Base-by-base conservation (phyloP, 2,888 invertebrate genomes). In the Noctua janthina region DNA sequence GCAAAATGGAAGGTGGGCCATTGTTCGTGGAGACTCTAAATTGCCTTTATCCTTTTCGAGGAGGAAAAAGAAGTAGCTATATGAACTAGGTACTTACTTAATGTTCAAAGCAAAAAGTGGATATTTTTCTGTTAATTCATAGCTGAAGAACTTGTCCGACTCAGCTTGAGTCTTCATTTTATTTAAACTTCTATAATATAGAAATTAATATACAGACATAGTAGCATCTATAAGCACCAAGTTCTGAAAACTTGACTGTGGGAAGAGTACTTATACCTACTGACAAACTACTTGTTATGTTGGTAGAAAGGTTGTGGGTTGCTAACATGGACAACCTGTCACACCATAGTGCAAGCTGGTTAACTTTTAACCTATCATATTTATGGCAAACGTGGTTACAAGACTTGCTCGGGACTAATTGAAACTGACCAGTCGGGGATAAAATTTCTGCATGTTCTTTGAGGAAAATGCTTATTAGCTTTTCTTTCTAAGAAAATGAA, bases 331-430 rank as follows among this genome's bases (percentile, higher is more conserved):
- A 35, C 74, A 75, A 72, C 83, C 85, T 75, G 83, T 74, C 76
- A 54, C 20, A 49, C 68, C 72, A 78, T 69, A 72, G n/a, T 54
- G 74, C 82, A 82, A 78, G 62, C 54, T 85, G 59, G 66, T 82
- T 85, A 84, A 84, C 85, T 79, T 82, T 83, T 86, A 83, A 85
- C 83, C 86, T 77, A 59, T 67, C 68, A 75, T 74, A 74, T 76
- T 86, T 71, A 86, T 77, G 74, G 68, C 39, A 77, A 72, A 79
- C 68, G 46, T 83, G n/a, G 64, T 35, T 85, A 23, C 76, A 76
- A 83, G 62, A 77, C 78, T 62, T 75, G 66, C 49, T 62, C 67
- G 64, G 51, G 72, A 70, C 62, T 85, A 85, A 84, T 85, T 84
- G 35, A 77, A 72, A 74, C 39, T 56, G 69, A 70, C 85, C 29